Base-by-base conservation (phyloP, 2,888 invertebrate species). In the Poecilobothrus nobilitatus region DNA sequence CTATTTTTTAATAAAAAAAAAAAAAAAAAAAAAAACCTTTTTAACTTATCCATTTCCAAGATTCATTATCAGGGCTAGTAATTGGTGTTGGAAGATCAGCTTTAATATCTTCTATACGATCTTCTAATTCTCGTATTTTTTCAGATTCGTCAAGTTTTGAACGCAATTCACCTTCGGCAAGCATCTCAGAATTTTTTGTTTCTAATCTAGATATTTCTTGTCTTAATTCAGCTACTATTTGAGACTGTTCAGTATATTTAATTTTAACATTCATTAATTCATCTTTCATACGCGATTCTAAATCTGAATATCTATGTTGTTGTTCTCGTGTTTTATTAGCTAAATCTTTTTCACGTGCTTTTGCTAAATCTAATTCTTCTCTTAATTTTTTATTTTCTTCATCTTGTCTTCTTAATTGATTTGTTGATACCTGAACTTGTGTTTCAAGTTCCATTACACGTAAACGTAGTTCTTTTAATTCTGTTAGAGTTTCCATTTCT, bases 361-460 rank as follows among this genome's bases (percentile, higher is more conserved):
- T 84, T 4, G 89, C 88, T 67, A 86, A 84, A 74, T 96, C 95
- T 21, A 95, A 81, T 71, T 89, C 88, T 71, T 94, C 94, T 64
- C 90, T 87, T 68, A 96, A 84, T 76, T 88, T 87, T 76, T 94
- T 91, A 75, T 94, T 90, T 78, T 97, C 96, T 71, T 97, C 97
- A 76, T 97, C 97, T 81, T 97, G 95, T 12, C 98, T 86, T 62
- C 92, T 86, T 72, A 94, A 81, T 80, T 94, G 94, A 81, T 94
- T 94, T 33, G 92, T 92, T 71, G 92, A 91, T 1, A 94, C 93
- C 80, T 94, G 93, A 65, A 94, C 92, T 79, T 96, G 97, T 1
- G 97, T 96, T 82, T 97, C 97, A 66, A 97, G 85, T 81, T 98
- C 97, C 97, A 97, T 93, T 0, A 94, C 92, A 84, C 95, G 96